A percentile compares a stretch with the other conserved stretches of the same genome.
phyloP scores from a whole-genome alignment of 2,113 vertebrate genomes.

The Tricholaema leucomelas region DNA sequence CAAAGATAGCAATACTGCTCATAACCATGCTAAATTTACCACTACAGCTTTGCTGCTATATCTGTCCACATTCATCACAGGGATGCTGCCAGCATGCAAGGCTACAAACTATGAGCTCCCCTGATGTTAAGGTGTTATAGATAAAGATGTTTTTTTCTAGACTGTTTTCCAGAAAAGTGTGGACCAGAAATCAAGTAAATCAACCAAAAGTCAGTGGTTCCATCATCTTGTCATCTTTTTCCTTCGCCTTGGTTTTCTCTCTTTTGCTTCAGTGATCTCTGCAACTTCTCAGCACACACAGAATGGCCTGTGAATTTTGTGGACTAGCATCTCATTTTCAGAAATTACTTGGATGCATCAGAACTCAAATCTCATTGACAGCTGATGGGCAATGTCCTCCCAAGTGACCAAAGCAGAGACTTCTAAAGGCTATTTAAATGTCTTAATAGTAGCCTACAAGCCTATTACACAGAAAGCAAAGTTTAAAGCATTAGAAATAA shows the following conservation, averaged over 20 bases:
- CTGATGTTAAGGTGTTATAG: not conserved
- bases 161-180: not conserved
- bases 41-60: not conserved
- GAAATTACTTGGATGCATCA: not conserved
- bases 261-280: not conserved
- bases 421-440: not conserved
- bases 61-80: not conserved
- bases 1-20: not conserved
- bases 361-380: not conserved
- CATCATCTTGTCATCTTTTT: not conserved
- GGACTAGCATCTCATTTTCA: slow-evolving; percentile 1
- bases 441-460: not conserved
- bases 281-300: not conserved
- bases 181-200: not conserved
- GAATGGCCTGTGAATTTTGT: not conserved
- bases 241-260: not conserved
- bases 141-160: not conserved
- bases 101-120: not conserved
- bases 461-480: not conserved
- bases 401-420: not conserved
- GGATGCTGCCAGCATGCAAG: not conserved
- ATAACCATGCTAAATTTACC: not conserved
- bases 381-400: not conserved
- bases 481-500: not conserved
- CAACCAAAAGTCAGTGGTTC: not conserved